phyloP scores from a whole-genome alignment of 2,113 vertebrate species.

The Gobiocypris rarus region DNA sequence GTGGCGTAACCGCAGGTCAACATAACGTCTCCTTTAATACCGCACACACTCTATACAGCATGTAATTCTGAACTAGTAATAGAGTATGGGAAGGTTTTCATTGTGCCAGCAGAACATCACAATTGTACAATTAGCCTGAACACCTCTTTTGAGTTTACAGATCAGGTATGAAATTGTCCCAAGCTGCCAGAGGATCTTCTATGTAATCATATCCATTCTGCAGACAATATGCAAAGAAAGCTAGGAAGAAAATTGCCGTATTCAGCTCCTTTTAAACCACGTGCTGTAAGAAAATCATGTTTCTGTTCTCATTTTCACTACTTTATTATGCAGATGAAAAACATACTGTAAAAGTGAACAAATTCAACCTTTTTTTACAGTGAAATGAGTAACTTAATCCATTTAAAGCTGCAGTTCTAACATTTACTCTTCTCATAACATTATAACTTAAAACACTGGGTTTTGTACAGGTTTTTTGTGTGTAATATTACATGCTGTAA shows the following conservation, averaged over 20 bases:
- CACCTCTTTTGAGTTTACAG: not conserved
- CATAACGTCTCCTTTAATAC: not conserved
- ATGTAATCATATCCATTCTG: not conserved
- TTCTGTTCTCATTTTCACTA: not conserved
- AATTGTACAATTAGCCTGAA: not conserved
- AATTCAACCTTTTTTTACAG: not conserved
- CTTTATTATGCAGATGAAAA: not conserved
- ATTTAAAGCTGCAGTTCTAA: too few relatives aligned
- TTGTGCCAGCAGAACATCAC: not conserved
- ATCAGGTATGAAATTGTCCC: not conserved
- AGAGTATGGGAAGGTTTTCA: not conserved
- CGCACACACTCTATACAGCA: not conserved
- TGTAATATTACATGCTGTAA: not conserved
- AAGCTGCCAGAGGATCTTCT: not conserved
- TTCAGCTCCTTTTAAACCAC: not conserved
- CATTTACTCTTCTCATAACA: not conserved
- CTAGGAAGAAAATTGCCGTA: not conserved
- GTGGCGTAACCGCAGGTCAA: not conserved
- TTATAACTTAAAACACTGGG: not conserved
- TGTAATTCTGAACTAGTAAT: not conserved
- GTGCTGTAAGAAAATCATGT: constrained; percentile 4
- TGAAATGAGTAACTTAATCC: not conserved
- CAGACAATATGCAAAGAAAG: not conserved
- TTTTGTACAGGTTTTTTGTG: constrained; percentile 24
- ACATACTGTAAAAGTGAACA: not conserved